Conservation (phyloP, 2,113 vertebrate species). For the Anser cygnoides region DNA sequence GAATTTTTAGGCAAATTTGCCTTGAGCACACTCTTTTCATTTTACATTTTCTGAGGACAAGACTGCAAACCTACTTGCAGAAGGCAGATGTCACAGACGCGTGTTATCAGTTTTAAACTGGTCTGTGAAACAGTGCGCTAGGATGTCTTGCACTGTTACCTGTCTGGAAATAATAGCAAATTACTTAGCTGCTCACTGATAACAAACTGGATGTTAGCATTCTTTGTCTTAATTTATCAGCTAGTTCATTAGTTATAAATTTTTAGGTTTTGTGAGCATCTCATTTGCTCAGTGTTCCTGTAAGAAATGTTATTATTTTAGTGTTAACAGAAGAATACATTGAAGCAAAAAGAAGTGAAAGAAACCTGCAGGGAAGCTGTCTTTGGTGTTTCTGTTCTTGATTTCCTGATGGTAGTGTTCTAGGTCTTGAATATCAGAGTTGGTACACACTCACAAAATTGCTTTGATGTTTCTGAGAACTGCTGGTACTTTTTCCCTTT, state of each 20-base stretch:
- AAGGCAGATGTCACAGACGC: neutral
- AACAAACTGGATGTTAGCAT: neutral
- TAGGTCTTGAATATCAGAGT: neutral
- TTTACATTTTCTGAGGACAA: neutral
- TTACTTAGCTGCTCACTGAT: neutral
- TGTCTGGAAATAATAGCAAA: neutral
- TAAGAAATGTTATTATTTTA: neutral
- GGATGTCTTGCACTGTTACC: neutral
- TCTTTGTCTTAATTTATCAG: neutral
- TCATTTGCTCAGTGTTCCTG: neutral
- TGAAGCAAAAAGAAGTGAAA: neutral
- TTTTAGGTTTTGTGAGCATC: neutral
- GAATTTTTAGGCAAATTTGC: slow-evolving; percentile 50
- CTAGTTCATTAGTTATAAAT: neutral
- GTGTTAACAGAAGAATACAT: neutral
- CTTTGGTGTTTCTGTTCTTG: neutral
- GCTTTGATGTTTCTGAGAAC: neutral
- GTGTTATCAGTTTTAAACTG: neutral
- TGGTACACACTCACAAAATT: neutral
- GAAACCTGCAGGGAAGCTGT: neutral
- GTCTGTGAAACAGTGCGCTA: neutral
- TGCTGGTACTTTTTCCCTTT: neutral
- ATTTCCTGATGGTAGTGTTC: neutral
- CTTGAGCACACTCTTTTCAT: slow-evolving; percentile 1
- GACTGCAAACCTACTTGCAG: neutral